A percentile compares a stretch with the other conserved stretches of the same genome.
Conservation (phyloP, 2,113 vertebrate species). For the Rattus rattus region DNA sequence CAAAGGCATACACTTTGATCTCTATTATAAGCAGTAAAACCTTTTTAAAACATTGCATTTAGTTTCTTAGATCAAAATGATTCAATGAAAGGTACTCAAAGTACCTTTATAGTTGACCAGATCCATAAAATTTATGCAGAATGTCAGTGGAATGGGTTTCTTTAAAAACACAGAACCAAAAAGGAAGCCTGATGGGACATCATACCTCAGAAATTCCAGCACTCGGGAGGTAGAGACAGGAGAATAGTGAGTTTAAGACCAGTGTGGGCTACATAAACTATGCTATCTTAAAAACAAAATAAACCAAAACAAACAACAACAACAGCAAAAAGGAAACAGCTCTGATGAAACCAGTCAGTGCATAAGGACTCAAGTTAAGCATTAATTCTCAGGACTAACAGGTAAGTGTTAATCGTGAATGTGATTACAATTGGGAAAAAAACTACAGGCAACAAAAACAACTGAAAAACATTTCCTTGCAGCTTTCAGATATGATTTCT, state of each 20-base stretch:
- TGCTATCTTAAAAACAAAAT: neutral
- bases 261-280: neutral
- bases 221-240: neutral
- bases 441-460: neutral
- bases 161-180: neutral
- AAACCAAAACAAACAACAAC: neutral
- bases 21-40: slow-evolving; percentile 30
- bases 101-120: slow-evolving; percentile 2
- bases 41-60: neutral
- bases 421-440: slow-evolving; percentile 12
- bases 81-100: neutral
- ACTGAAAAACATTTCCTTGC: slow-evolving; percentile 3
- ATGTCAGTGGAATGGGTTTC: neutral
- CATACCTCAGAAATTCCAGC: neutral
- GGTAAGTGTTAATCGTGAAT: neutral
- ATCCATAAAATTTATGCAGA: neutral
- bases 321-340: neutral
- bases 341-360: neutral
- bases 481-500: slow-evolving; percentile 13
- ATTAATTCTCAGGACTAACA: neutral
- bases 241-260: neutral
- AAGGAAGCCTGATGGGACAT: neutral
- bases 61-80: slow-evolving; percentile 27
- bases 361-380: neutral
- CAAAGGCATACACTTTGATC: slow-evolving; percentile 39